Percentiles rank a stretch among this genome's conserved stretches.
phyloP scores from a whole-genome alignment of 2,888 invertebrate genomes.

The Herminia tarsipennalis region DNA sequence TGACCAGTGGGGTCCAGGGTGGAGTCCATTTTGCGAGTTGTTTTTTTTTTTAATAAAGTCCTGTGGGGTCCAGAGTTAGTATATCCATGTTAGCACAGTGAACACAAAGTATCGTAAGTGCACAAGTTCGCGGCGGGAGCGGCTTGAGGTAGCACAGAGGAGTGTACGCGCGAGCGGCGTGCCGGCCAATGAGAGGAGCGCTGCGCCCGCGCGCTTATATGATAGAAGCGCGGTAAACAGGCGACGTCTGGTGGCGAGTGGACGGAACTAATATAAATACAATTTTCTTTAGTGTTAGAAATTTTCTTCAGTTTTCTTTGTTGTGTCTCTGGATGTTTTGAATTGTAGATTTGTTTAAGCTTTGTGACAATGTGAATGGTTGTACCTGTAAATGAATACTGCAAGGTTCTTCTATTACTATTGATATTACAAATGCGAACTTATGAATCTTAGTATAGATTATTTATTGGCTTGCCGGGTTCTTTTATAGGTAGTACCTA shows the following conservation, averaged over 20 bases:
- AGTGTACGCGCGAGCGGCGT: constrained; percentile 65
- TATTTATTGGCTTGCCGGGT: too few relatives aligned
- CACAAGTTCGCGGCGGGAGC: constrained; percentile 50
- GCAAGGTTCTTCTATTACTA: too few relatives aligned
- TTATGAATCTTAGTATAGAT: too few relatives aligned
- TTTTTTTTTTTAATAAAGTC: constrained; percentile 69
- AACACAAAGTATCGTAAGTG: constrained; percentile 60
- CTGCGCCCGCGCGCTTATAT: constrained; percentile 68
- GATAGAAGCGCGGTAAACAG: constrained; percentile 60
- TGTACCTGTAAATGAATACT: too few relatives aligned
- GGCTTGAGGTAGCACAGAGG: constrained; percentile 53
- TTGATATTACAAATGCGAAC: too few relatives aligned
- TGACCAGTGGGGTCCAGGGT: constrained; percentile 79
- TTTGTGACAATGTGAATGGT: too few relatives aligned
- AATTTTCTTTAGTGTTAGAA: constrained; percentile 25
- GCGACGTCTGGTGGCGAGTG: constrained; percentile 74
- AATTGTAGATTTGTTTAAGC: too few relatives aligned
- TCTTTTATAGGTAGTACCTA: too few relatives aligned
- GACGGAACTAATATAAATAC: constrained; percentile 57
- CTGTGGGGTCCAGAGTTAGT: constrained; percentile 77
- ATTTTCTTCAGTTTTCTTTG: constrained; percentile 3
- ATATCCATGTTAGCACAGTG: constrained; percentile 79
- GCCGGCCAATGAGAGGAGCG: constrained; percentile 72
- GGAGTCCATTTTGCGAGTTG: constrained; percentile 58
- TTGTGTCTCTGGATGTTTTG: neutral